Evolutionary conservation across 2,797 vertebrate species (phyloP).

Genomic region (Scolopax rusticola): DNA sequence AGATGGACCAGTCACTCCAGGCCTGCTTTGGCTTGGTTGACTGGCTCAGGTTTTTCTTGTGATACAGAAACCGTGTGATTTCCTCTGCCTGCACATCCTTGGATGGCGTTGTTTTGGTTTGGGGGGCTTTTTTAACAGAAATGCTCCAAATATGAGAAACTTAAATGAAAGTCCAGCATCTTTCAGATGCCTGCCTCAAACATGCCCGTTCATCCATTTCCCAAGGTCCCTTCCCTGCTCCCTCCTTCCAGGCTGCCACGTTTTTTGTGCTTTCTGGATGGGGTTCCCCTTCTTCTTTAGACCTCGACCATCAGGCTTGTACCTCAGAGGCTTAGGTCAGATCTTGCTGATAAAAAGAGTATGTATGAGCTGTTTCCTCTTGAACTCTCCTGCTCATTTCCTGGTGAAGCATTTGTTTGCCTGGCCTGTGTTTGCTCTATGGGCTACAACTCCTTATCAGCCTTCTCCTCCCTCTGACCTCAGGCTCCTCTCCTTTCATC

Average conservation of each 20-base stretch:
- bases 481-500: background rate
- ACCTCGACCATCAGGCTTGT: background rate
- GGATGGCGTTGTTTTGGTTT: background rate
- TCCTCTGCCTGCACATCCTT: background rate
- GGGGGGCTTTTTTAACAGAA: background rate
- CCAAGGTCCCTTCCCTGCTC: background rate
- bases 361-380: background rate
- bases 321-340: background rate
- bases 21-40: background rate
- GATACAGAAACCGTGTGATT: background rate
- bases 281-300: background rate
- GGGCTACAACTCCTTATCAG: background rate
- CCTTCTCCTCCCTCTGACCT: background rate
- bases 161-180: background rate
- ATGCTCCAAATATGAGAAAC: background rate
- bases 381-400: background rate
- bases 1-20: background rate
- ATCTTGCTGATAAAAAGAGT: background rate
- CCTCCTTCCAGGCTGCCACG: background rate
- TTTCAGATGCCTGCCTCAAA: background rate
- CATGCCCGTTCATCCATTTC: background rate
- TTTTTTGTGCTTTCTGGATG: background rate
- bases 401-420: slow-evolving; percentile 8
- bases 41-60: background rate
- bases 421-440: background rate